Percentiles rank a stretch among this genome's conserved stretches.
Conservation (phyloP, 2,797 vertebrate genomes). For the Psittacula derbiana region DNA sequence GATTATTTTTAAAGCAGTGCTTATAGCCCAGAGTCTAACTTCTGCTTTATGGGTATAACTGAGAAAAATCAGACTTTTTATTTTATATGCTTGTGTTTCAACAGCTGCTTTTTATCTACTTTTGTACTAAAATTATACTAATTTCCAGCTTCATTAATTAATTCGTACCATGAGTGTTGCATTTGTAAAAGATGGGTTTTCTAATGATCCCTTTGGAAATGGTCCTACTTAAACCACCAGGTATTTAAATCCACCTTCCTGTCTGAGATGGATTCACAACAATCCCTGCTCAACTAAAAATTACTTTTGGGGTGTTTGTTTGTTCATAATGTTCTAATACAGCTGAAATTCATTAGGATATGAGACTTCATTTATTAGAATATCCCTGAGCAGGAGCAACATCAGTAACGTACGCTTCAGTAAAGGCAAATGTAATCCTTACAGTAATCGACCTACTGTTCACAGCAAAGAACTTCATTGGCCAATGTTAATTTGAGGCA, state of each 20-base stretch:
- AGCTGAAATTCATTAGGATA: background rate
- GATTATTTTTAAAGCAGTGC: background rate
- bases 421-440: conserved; percentile 10
- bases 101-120: background rate
- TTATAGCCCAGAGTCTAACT: background rate
- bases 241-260: background rate
- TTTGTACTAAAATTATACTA: background rate
- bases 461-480: background rate
- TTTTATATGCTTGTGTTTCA: background rate
- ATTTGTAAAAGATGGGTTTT: conserved; percentile 7
- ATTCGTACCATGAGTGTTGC: background rate
- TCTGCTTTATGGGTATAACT: background rate
- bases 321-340: conserved; percentile 3
- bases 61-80: background rate
- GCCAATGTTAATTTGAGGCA: background rate
- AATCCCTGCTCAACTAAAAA: background rate
- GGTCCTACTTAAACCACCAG: background rate
- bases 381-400: background rate
- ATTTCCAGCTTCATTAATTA: conserved; percentile 39
- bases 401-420: background rate
- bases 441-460: background rate
- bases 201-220: background rate
- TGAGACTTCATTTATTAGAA: background rate
- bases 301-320: conserved; percentile 30
- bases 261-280: background rate